These are phyloP conservation scores for Ceratothoa steindachneri DNA, from an alignment of 2,888 invertebrate species.

Conservation along the genomic window DNA sequence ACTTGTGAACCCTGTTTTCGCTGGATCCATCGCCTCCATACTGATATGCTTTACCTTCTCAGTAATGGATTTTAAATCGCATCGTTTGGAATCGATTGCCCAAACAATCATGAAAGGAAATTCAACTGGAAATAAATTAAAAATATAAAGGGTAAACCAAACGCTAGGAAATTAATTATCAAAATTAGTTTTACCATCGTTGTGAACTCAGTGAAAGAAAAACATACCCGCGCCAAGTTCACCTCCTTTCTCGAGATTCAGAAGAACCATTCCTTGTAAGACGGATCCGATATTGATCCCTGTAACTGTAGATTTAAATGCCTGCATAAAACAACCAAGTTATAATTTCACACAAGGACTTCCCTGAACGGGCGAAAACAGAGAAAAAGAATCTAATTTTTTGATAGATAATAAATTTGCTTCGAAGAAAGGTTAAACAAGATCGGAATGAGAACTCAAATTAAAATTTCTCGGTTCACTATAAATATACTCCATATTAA, in stretches of 20 bases:
- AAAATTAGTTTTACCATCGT: background rate
- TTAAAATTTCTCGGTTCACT: too few species aligned
- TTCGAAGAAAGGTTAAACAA: too few species aligned
- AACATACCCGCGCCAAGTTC: conserved; percentile 37
- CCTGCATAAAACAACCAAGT: conserved; percentile 17
- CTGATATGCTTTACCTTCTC: conserved; percentile 78
- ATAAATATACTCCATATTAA: too few species aligned
- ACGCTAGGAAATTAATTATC: conserved; percentile 24
- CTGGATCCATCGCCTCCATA: conserved; percentile 79
- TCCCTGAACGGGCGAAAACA: background rate
- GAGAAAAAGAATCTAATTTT: too few species aligned
- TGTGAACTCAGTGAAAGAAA: background rate
- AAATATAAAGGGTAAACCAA: too few species aligned
- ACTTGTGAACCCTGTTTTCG: conserved; percentile 73
- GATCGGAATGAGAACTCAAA: too few species aligned
- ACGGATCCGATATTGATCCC: conserved; percentile 9
- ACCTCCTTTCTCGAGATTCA: conserved; percentile 42
- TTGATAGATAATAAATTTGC: too few species aligned
- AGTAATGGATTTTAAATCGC: conserved; percentile 79
- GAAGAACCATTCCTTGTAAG: conserved; percentile 43
- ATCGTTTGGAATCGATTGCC: conserved; percentile 79
- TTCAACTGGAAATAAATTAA: conserved; percentile 64
- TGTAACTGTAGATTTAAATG: conserved; percentile 37
- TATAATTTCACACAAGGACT: background rate
- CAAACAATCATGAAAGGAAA: conserved; percentile 89